A percentile compares a stretch with the other conserved stretches of the same genome.
phyloP scores from a whole-genome alignment of 2,113 vertebrate genomes.

The Chloroceryle aenea region DNA sequence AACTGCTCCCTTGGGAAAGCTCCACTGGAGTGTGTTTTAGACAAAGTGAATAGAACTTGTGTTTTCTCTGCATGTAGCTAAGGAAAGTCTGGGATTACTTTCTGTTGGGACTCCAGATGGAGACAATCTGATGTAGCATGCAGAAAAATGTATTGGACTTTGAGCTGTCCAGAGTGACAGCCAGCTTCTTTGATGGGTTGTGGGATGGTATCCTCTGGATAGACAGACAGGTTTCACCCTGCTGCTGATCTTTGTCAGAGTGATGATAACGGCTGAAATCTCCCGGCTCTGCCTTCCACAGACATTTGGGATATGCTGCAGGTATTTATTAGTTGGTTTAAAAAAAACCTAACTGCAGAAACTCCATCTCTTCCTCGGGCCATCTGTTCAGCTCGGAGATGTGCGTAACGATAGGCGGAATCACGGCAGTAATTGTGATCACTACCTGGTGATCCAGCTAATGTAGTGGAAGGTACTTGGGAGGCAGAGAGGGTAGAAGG shows the following conservation, averaged over 20 bases:
- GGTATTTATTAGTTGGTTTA: background rate
- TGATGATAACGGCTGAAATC: background rate
- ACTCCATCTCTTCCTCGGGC: background rate
- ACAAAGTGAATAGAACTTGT: background rate
- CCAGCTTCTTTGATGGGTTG: background rate
- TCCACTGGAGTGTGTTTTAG: background rate
- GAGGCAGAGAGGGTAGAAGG: background rate
- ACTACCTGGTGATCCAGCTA: background rate
- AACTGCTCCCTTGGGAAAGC: background rate
- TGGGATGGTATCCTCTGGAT: background rate
- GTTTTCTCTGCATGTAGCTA: background rate
- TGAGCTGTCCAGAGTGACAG: background rate
- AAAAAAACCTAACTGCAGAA: background rate
- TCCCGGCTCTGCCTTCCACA: background rate
- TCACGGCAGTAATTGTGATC: background rate
- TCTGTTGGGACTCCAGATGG: background rate
- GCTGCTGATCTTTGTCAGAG: background rate
- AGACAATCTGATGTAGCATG: background rate
- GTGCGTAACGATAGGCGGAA: background rate
- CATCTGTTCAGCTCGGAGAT: conserved; percentile 17
- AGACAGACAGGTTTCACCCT: background rate
- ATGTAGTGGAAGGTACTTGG: background rate
- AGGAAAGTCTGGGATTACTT: background rate
- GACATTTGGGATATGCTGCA: background rate
- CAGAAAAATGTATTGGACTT: background rate